Evolutionary conservation across 2,797 vertebrate genomes (phyloP), one percentile per base, ranked within the genome.

Genomic region (Acestrorhynchus altus): DNA sequence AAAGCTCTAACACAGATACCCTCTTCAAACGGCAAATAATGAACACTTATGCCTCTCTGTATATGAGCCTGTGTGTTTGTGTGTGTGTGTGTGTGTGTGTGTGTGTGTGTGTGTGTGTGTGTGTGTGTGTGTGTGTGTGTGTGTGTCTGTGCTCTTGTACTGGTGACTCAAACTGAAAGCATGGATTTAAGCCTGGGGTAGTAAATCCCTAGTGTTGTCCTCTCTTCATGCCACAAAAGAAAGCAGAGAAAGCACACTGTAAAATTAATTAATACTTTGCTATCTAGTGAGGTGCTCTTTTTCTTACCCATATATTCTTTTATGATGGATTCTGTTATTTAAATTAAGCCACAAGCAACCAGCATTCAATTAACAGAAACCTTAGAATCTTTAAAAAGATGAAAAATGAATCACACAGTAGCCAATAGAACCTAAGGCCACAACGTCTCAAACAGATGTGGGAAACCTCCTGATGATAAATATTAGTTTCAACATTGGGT

Each of bases 191-290:
- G 59, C 20, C 3, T 47, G 64, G 20, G 24, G 24, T 77, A 42
- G 31, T 44, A 20, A 42, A n/a, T 46, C 66, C 74, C 52, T 26
- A 22, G 42, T n/a, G 15, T n/a, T 24, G 52, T 68, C 42, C n/a
- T 59, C 46, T 42, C 24, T 57, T 35, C n/a, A 35, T 76, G n/a
- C 20, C 16, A 11, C 1, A 16, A 76, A 20, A 12, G 8, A 54
- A 44, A 67, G 68, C 15, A n/a, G 16, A 31, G 65, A 68, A n/a
- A 8, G 9, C n/a, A 12, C 20, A 67, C 10, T 35, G 46, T 31
- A 68, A 68, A 49, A 51, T n/a, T 8, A 49, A 51, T n/a, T 8
- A 68, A 68, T 51, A 28, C 49, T 68, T 49, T 18, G 18, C 26
- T 49, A 31, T 24, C 9, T 49, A 67, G 24, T 66, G 26, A 16